A percentile compares a stretch with the other conserved stretches of the same genome.
These are phyloP conservation scores for Panthera leo DNA, from an alignment of 2,113 vertebrate species.

Conservation along the genomic window DNA sequence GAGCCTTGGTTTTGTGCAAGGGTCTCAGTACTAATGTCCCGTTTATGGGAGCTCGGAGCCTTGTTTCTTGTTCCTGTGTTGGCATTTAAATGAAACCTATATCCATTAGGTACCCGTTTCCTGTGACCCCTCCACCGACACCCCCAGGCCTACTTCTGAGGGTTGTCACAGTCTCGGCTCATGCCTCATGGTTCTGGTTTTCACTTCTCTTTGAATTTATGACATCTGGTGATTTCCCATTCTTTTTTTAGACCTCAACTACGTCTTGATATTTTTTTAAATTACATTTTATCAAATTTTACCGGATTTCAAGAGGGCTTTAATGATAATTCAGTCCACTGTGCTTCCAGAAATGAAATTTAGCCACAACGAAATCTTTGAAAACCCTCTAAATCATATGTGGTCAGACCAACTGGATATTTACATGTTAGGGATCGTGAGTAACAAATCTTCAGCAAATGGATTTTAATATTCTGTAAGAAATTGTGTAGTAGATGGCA, in stretches of 20 bases:
- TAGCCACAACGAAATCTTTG: slow-evolving; percentile 9
- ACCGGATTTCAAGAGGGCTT: not conserved
- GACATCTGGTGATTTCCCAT: slow-evolving; percentile 11
- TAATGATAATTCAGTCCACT: not conserved
- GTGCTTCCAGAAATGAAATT: slow-evolving; percentile 32
- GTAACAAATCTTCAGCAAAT: not conserved
- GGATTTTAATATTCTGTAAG: not conserved
- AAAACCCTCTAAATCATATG: not conserved
- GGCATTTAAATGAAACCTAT: not conserved
- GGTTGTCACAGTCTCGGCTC: not conserved
- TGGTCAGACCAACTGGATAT: not conserved
- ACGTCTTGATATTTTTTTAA: not conserved
- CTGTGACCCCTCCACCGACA: not conserved
- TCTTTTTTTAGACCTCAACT: slow-evolving; percentile 2
- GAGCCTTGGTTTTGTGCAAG: not conserved
- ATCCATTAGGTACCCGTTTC: not conserved
- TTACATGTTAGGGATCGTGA: not conserved
- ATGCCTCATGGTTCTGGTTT: not conserved
- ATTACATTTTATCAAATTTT: not conserved
- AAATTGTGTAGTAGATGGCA: not conserved
- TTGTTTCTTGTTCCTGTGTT: not conserved
- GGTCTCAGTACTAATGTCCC: not conserved
- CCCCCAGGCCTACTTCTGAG: not conserved
- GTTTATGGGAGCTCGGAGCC: not conserved
- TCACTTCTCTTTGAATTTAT: not conserved